Conservation (phyloP, 2,888 invertebrate species). For the Eledone cirrhosa region DNA sequence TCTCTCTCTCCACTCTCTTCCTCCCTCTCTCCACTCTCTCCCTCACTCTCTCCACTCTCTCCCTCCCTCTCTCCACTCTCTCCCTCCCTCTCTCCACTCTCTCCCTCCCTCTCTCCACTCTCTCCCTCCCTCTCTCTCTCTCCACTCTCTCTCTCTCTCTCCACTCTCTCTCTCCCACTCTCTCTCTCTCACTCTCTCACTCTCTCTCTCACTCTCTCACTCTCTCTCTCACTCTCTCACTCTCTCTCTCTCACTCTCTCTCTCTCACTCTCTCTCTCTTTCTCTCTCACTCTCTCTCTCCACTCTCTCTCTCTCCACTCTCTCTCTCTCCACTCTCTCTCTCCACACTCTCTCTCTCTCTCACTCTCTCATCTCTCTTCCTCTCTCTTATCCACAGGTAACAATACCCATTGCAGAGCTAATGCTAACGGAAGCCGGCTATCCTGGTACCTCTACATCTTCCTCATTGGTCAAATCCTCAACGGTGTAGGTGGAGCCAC, state of each 20-base stretch:
- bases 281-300: neutral
- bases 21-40: no score
- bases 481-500: constrained; percentile 63
- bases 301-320: neutral
- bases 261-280: neutral
- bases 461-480: constrained; percentile 59
- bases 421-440: neutral
- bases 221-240: neutral
- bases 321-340: neutral
- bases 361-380: neutral
- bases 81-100: neutral
- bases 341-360: neutral
- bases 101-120: neutral
- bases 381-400: neutral
- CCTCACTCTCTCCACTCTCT: no score
- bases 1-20: no score
- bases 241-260: neutral
- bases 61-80: neutral
- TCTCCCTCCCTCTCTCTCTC: neutral
- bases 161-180: neutral
- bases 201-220: neutral
- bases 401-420: constrained; percentile 8
- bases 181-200: neutral
- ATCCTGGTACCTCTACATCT: constrained; percentile 51
- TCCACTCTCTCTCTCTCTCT: neutral